These are phyloP conservation scores for Apus apus DNA, from an alignment of 2,113 vertebrate species.

Conservation along the genomic window DNA sequence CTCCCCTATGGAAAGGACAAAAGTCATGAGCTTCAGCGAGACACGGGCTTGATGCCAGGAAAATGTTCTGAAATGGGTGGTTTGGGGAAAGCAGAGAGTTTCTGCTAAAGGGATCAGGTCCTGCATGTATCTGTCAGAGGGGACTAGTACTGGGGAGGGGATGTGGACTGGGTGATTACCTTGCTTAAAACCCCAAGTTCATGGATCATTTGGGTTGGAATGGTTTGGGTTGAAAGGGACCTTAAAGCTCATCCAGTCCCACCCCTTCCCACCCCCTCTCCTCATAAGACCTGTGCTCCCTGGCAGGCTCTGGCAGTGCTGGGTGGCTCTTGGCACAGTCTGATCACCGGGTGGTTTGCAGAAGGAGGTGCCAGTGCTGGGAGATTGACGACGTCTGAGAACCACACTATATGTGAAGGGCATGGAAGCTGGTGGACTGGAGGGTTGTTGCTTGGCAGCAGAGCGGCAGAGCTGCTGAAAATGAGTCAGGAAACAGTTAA, in stretches of 20 bases:
- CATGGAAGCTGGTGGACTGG: no score
- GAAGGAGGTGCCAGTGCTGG: no score
- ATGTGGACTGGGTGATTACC: neutral
- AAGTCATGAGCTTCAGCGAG: rapidly evolving
- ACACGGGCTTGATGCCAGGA: rapidly evolving
- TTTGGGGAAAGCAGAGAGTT: rapidly evolving
- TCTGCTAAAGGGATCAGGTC: rapidly evolving
- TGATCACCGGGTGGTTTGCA: neutral
- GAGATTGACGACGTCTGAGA: neutral
- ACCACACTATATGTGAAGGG: no score
- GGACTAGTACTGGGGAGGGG: no score
- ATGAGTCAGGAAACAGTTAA: neutral
- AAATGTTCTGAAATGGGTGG: rapidly evolving
- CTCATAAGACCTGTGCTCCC: no score
- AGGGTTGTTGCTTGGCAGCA: neutral
- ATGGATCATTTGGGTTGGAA: neutral
- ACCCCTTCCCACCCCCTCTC: no score
- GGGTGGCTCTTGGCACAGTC: neutral
- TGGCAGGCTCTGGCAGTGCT: neutral
- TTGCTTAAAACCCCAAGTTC: neutral
- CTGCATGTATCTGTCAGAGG: neutral
- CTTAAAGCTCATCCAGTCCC: no score
- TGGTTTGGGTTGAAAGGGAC: no score
- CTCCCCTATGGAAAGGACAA: neutral
- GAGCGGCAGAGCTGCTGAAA: neutral